Percentiles rank a stretch among this genome's conserved stretches.
Evolutionary conservation across 2,797 vertebrate genomes (phyloP).

Genomic region (Myotis vivesi): DNA sequence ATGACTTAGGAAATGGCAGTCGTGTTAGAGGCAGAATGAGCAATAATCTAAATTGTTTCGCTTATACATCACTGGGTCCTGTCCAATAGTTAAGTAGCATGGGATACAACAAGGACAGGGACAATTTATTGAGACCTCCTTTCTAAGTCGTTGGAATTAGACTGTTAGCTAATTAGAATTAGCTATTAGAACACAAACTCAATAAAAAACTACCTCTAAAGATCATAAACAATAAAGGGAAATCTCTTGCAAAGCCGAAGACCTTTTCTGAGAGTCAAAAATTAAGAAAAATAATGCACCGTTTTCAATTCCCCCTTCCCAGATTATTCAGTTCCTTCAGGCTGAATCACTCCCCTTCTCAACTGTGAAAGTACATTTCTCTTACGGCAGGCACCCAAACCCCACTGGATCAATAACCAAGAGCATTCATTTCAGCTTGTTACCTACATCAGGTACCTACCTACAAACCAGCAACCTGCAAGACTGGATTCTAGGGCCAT

Average conservation of each 20-base stretch:
- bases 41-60: not conserved
- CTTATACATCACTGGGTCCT: not conserved
- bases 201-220: not conserved
- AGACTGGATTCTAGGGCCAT: not conserved
- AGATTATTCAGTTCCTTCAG: not conserved
- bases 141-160: not conserved
- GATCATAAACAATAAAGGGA: not conserved
- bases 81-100: not conserved
- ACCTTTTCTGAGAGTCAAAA: not conserved
- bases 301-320: not conserved
- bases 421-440: not conserved
- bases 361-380: not conserved
- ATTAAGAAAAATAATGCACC: not conserved
- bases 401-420: not conserved
- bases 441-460: not conserved
- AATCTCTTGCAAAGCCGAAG: not conserved
- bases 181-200: not conserved
- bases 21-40: not conserved
- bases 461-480: not conserved
- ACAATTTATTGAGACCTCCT: not conserved
- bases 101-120: not conserved
- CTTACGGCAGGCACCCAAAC: not conserved
- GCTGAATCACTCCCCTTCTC: not conserved
- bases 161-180: not conserved
- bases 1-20: not conserved